Conservation (phyloP, 2,797 vertebrate species). For the Crotalus adamanteus region DNA sequence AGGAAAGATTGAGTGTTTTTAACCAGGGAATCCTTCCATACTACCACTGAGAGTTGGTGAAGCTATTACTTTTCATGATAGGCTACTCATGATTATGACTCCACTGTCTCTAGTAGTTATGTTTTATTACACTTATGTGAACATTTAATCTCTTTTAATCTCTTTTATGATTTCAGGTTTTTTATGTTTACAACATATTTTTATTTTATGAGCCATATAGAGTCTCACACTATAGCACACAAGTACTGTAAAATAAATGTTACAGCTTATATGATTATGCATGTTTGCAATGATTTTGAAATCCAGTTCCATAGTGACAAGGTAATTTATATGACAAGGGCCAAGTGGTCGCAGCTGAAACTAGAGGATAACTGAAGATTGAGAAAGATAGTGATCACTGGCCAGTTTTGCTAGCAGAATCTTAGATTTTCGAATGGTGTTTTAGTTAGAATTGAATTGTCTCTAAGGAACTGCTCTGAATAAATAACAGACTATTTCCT, state of each 20-base stretch:
- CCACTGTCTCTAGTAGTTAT: neutral
- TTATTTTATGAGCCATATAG: neutral
- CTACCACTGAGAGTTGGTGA: neutral
- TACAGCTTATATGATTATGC: neutral
- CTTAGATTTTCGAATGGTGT: neutral
- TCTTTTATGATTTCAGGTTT: neutral
- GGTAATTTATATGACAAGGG: neutral
- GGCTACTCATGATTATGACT: neutral
- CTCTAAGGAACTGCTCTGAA: conserved; percentile 6
- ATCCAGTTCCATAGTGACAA: neutral
- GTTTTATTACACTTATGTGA: neutral
- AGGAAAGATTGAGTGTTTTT: neutral
- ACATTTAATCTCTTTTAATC: neutral
- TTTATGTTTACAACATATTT: neutral
- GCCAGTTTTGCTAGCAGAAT: neutral
- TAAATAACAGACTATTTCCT: neutral
- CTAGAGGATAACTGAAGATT: neutral
- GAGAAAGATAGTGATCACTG: neutral
- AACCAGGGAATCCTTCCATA: neutral
- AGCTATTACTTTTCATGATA: neutral
- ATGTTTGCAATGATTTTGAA: neutral
- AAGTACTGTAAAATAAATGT: neutral
- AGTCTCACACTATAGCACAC: neutral
- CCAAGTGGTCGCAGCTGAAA: neutral
- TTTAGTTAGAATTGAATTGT: neutral